Percentiles rank a stretch among this genome's conserved stretches.
phyloP scores from a whole-genome alignment of 2,113 vertebrate species.

The Ailurus styani region DNA sequence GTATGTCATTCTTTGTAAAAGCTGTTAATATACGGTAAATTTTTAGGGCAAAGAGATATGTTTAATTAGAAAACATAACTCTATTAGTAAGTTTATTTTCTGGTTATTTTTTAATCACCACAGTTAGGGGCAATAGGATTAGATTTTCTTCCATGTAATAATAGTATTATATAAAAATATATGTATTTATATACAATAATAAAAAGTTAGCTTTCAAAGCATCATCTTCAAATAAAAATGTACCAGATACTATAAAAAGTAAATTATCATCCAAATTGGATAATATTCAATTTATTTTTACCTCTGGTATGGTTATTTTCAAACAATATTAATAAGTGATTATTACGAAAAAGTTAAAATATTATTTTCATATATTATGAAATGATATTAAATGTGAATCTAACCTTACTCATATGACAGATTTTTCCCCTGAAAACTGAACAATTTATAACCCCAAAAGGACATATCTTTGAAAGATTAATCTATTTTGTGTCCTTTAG shows the following conservation, averaged over 20 bases:
- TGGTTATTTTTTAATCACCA: not conserved
- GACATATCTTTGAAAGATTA: constrained; percentile 55
- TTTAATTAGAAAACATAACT: not conserved
- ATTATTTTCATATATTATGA: not conserved
- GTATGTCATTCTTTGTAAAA: not conserved
- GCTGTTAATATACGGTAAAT: not conserved
- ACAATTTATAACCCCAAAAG: constrained; percentile 45
- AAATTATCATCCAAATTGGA: not conserved
- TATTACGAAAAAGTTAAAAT: not conserved
- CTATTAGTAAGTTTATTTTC: not conserved
- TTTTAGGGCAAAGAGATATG: not conserved
- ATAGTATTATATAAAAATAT: not conserved
- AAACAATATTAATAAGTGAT: not conserved
- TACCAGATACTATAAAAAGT: not conserved
- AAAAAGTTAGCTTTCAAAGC: not conserved
- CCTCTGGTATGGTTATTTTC: not conserved
- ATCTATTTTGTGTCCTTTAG: constrained; percentile 57
- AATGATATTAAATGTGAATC: not conserved
- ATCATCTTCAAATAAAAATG: not conserved
- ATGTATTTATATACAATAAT: not conserved
- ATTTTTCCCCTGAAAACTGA: not conserved
- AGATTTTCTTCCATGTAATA: not conserved
- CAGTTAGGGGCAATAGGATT: not conserved
- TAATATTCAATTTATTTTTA: not conserved
- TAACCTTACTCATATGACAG: not conserved